Conservation (phyloP, 2,797 vertebrate species). For the Tragelaphus eurycerus region DNA sequence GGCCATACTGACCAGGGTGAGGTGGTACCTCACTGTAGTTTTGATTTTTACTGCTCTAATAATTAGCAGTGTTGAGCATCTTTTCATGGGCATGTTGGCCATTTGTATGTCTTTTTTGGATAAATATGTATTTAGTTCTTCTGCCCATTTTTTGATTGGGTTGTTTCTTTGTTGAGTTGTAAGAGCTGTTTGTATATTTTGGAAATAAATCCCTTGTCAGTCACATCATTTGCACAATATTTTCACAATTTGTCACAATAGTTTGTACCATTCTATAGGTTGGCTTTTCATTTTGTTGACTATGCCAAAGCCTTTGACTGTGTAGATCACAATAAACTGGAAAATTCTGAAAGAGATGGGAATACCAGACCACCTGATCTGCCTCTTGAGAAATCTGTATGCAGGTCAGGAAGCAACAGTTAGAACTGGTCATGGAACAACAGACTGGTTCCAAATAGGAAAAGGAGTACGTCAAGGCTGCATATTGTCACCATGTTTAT, state of each 20-base stretch:
- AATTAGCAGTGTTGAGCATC: neutral
- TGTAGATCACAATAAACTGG: too few species aligned
- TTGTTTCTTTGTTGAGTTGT: neutral
- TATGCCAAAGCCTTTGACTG: too few species aligned
- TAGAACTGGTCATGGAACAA: too few species aligned
- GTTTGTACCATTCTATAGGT: neutral
- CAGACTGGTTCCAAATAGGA: too few species aligned
- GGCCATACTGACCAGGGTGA: neutral
- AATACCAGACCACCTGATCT: too few species aligned
- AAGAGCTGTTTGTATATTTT: neutral
- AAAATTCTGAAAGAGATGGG: too few species aligned
- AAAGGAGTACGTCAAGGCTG: too few species aligned
- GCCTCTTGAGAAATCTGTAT: too few species aligned
- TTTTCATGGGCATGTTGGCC: neutral
- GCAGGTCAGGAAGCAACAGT: too few species aligned
- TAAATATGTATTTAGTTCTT: neutral
- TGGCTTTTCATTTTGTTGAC: neutral
- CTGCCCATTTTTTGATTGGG: neutral
- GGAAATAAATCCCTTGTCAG: neutral
- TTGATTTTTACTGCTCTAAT: neutral
- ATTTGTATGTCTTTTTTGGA: neutral
- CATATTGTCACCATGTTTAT: too few species aligned
- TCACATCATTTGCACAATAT: neutral
- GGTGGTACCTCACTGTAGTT: neutral
- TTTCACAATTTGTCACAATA: neutral